Base-by-base conservation (phyloP, 2,888 invertebrate genomes). In the Lordiphosa fenestrarum region DNA sequence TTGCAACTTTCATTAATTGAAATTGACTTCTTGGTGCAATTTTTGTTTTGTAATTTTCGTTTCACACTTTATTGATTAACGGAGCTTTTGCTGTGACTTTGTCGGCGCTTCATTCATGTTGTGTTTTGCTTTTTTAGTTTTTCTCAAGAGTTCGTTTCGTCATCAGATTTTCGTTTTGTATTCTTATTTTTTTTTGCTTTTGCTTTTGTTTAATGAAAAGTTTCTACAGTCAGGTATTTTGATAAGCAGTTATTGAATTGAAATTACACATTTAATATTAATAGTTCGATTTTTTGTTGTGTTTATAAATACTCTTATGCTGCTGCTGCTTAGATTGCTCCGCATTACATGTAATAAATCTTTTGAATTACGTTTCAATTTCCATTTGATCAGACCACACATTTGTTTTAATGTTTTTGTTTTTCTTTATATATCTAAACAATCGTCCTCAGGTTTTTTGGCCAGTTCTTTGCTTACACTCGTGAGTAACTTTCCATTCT, bases 191-290 rank as follows among this genome's bases (percentile, higher is more conserved):
- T 12, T 57, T 59, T 59, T n/a, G n/a, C n/a, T 40, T 50, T 39
- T 66, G 15, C 15, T 53, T 55, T 69, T 54, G 64, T 30, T 30
- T 30, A 73, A 75, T 85, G 84, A 85, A 86, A 87, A 86, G 81
- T 85, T 76, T 86, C 87, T 85, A 87, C 78, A 72, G 81, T 87
- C 86, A 87, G 86, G 86, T 87, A 87, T 84, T 87, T 86, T 86
- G 87, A 86, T 87, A 87, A 87, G 86, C 86, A 84, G 78, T 87
- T 85, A 75, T 78, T 82, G 76, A 82, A 67, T 78, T 71, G 76
- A 78, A 78, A 71, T 78, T 78, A 78, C 77, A 78, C 80, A 75
- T 73, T 80, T 75, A 44, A 66, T 78, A 66, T 66, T 72, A 70
- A 72, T 80, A 80, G 66, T 61, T 40, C 21, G 37, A 30, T 48